Conservation (phyloP, 2,797 vertebrate species). For the Delichon dasypus region DNA sequence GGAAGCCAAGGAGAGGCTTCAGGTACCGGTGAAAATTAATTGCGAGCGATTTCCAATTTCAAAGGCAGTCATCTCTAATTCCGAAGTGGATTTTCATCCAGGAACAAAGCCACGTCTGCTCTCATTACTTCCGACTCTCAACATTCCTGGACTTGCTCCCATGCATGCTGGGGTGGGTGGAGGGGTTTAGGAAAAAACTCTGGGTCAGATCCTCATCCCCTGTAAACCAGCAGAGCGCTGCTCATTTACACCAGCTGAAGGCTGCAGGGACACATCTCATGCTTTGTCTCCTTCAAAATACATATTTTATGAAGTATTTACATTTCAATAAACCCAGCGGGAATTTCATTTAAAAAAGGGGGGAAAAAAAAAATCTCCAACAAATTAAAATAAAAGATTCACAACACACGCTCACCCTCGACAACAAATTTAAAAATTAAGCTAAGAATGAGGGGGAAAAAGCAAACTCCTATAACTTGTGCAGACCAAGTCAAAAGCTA, state of each 20-base stretch:
- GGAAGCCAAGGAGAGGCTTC: constrained; percentile 67
- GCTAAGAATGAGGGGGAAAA: not conserved
- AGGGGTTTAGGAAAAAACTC: constrained; percentile 38
- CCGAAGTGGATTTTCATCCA: constrained; percentile 55
- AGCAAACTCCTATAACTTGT: not conserved
- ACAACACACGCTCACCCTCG: not conserved
- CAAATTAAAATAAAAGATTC: not conserved
- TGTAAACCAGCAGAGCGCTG: not conserved
- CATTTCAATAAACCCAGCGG: constrained; percentile 65
- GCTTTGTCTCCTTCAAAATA: constrained; percentile 66
- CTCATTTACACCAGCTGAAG: constrained; percentile 50
- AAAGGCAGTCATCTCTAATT: constrained; percentile 53
- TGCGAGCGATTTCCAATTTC: constrained; percentile 46
- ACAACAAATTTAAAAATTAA: constrained; percentile 6
- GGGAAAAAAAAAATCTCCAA: not conserved
- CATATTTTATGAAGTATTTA: constrained; percentile 64
- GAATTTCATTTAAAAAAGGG: constrained; percentile 47
- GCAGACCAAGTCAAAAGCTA: not conserved
- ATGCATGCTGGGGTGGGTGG: constrained; percentile 53
- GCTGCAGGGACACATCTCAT: constrained; percentile 5
- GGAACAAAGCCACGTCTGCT: constrained; percentile 61
- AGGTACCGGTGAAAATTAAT: constrained; percentile 50
- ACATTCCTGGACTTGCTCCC: constrained; percentile 50
- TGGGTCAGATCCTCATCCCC: constrained; percentile 46
- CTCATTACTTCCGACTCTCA: constrained; percentile 58